Evolutionary conservation across 2,888 invertebrate genomes (phyloP).

Genomic region (Caenorhabditis plicata): DNA sequence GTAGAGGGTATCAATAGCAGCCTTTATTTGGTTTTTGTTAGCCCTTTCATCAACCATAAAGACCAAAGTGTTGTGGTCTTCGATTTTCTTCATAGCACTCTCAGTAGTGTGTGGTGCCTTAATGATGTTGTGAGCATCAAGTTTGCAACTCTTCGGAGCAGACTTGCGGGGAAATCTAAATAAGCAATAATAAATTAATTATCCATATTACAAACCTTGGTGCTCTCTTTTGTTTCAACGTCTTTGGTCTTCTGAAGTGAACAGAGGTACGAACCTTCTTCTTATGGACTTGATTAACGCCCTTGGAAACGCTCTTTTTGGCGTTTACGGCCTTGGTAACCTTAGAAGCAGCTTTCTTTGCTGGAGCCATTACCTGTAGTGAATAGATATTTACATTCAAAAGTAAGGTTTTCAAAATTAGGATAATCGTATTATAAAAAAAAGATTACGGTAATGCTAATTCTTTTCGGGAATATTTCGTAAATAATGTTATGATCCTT

Average conservation of each 20-base stretch:
- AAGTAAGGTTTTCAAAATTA: no score
- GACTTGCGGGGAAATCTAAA: conserved; percentile 79
- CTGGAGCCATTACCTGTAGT: conserved; percentile 47
- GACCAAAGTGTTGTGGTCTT: conserved; percentile 98
- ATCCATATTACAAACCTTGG: conserved; percentile 75
- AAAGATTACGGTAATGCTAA: no score
- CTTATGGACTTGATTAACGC: conserved; percentile 43
- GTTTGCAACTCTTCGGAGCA: conserved; percentile 85
- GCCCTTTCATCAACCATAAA: conserved; percentile 93
- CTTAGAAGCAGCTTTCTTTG: conserved; percentile 35
- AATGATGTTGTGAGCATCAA: conserved; percentile 84
- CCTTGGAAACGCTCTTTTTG: conserved; percentile 62
- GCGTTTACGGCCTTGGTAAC: conserved; percentile 61
- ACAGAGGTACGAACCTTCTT: conserved; percentile 85
- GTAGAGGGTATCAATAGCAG: conserved; percentile 94
- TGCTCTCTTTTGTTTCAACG: conserved; percentile 72
- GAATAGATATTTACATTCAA: neutral
- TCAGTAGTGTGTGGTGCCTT: conserved; percentile 98
- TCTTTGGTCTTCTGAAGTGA: conserved; percentile 91
- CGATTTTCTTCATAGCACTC: conserved; percentile 99
- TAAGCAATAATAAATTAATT: neutral
- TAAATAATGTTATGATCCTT: no score
- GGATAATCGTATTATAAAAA: no score
- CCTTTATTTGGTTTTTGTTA: conserved; percentile 94
- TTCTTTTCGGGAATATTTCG: no score